Evolutionary conservation across 2,113 vertebrate species (phyloP).

Genomic region (Tenrec ecaudatus): DNA sequence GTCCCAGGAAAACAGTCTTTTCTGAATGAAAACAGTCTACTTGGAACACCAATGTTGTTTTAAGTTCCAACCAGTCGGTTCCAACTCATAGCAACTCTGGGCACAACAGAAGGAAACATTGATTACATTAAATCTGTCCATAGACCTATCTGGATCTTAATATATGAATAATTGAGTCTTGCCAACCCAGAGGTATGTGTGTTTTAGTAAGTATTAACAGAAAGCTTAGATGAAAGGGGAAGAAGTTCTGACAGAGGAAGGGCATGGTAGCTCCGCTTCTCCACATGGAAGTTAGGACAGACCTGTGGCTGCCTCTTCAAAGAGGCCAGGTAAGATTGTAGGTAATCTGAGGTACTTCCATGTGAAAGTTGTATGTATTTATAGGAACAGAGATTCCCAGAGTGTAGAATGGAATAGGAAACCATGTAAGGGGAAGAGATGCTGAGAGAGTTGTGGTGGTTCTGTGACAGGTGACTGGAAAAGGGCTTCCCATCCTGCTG

Average conservation of each 20-base stretch:
- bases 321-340: not conserved
- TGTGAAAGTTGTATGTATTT: not conserved
- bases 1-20: not conserved
- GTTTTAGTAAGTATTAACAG: not conserved
- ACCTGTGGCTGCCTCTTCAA: too few species aligned
- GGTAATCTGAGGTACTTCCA: accelerated
- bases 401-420: not conserved
- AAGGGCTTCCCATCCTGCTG: not conserved
- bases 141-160: not conserved
- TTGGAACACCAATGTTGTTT: not conserved
- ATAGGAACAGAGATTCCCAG: not conserved
- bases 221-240: not conserved
- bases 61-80: too few species aligned
- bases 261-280: not conserved
- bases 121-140: not conserved
- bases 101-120: too few species aligned
- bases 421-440: too few species aligned
- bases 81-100: too few species aligned
- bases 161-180: not conserved
- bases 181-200: too few species aligned
- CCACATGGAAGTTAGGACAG: accelerated
- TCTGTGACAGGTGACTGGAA: not conserved
- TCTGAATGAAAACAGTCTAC: not conserved
- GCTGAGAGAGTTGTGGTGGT: not conserved
- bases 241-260: not conserved